Evolutionary conservation across 2,888 invertebrate species (phyloP).

Genomic region (Leptinotarsa tumamoca): DNA sequence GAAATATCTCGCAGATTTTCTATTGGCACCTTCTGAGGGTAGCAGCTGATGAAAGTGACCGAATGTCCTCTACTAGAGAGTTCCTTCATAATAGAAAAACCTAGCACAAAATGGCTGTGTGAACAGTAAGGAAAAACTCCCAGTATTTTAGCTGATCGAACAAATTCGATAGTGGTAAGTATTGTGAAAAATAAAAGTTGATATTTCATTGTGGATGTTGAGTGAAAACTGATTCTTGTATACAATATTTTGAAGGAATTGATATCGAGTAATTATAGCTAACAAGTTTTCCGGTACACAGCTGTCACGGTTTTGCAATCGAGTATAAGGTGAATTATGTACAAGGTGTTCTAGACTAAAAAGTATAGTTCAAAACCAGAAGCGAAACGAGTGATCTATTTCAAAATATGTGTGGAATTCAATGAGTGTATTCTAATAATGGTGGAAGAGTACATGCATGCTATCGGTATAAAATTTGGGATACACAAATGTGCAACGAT

Average conservation of each 20-base stretch:
- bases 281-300: neutral
- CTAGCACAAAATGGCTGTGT: conserved; percentile 56
- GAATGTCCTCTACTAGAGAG: conserved; percentile 65
- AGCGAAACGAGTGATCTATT: neutral
- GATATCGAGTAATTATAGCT: neutral
- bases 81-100: conserved; percentile 55
- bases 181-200: neutral
- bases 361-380: neutral
- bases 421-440: too few species aligned
- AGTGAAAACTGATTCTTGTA: neutral
- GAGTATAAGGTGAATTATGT: neutral
- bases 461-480: too few species aligned
- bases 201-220: neutral
- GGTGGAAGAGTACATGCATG: too few species aligned
- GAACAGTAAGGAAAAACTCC: conserved; percentile 54
- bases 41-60: conserved; percentile 61
- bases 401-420: too few species aligned
- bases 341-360: neutral
- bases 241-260: neutral
- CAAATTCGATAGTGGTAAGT: neutral
- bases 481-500: too few species aligned
- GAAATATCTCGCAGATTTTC: conserved; percentile 62
- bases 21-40: conserved; percentile 61
- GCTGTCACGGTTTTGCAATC: neutral
- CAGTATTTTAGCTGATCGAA: conserved; percentile 50